Conservation (phyloP, 2,113 vertebrate species). For the Galemys pyrenaicus region DNA sequence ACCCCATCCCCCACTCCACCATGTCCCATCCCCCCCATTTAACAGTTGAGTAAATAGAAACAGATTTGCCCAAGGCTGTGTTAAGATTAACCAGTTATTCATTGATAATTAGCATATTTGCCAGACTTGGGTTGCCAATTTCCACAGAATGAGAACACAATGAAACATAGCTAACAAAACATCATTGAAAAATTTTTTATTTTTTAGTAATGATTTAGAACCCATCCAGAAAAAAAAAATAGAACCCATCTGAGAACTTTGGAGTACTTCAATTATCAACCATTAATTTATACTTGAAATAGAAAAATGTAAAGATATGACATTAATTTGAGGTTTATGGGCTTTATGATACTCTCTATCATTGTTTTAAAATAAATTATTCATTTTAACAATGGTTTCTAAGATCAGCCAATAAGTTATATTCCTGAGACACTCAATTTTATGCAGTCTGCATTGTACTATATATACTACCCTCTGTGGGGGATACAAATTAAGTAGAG, state of each 20-base stretch:
- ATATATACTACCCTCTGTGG: neutral
- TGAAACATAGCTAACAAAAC: slow-evolving; percentile 37
- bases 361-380: slow-evolving; percentile 49
- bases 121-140: slow-evolving; percentile 17
- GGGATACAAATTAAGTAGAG: slow-evolving; percentile 33
- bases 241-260: slow-evolving; percentile 43
- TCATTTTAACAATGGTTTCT: slow-evolving; percentile 50
- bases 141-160: slow-evolving; percentile 35
- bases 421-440: slow-evolving; percentile 20
- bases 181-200: slow-evolving; percentile 30
- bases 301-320: slow-evolving; percentile 36
- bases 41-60: slow-evolving; percentile 43
- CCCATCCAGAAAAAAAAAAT: slow-evolving; percentile 26
- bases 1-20: no score
- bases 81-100: slow-evolving; percentile 42
- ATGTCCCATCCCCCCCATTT: neutral
- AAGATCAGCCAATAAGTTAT: slow-evolving; percentile 56
- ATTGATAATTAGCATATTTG: slow-evolving; percentile 36
- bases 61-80: slow-evolving; percentile 15
- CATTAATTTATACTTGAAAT: slow-evolving; percentile 53
- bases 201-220: slow-evolving; percentile 55
- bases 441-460: neutral
- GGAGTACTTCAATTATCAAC: neutral
- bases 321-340: slow-evolving; percentile 13
- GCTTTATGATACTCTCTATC: slow-evolving; percentile 8